Conservation (phyloP, 2,113 vertebrate genomes). For the Coreoperca whiteheadi region DNA sequence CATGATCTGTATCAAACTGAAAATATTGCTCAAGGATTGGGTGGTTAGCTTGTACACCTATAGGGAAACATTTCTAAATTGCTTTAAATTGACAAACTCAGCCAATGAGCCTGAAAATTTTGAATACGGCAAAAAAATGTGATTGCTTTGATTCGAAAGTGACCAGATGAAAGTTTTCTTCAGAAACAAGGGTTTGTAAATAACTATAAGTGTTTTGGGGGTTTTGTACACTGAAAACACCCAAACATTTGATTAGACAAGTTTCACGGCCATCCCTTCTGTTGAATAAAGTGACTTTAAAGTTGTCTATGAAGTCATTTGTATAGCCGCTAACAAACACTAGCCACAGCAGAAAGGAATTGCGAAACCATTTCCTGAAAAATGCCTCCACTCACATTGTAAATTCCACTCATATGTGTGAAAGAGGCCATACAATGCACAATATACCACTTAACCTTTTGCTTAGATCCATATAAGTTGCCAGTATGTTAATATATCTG, state of each 20-base stretch:
- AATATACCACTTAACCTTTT: neutral
- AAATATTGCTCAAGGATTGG: slow-evolving; percentile 25
- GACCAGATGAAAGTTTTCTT: no score
- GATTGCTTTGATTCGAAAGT: no score
- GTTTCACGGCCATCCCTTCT: no score
- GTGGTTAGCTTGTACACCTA: slow-evolving; percentile 28
- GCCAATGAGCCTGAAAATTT: slow-evolving; percentile 11
- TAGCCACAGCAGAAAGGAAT: neutral
- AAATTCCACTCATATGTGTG: neutral
- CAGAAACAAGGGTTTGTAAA: no score
- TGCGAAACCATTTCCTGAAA: neutral
- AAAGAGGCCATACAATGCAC: neutral
- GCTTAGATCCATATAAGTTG: neutral
- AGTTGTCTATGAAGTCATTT: neutral
- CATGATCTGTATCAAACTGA: slow-evolving; percentile 51
- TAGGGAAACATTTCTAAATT: slow-evolving; percentile 26
- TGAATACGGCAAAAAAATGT: neutral
- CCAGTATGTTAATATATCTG: neutral
- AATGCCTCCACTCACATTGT: neutral
- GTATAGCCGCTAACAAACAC: neutral
- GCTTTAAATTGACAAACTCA: slow-evolving; percentile 42
- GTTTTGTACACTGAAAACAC: no score
- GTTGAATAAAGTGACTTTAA: slow-evolving; percentile 23
- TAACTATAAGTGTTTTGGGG: no score
- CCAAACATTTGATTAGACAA: no score